phyloP scores from a whole-genome alignment of 2,888 invertebrate genomes.

The Sesia apiformis region DNA sequence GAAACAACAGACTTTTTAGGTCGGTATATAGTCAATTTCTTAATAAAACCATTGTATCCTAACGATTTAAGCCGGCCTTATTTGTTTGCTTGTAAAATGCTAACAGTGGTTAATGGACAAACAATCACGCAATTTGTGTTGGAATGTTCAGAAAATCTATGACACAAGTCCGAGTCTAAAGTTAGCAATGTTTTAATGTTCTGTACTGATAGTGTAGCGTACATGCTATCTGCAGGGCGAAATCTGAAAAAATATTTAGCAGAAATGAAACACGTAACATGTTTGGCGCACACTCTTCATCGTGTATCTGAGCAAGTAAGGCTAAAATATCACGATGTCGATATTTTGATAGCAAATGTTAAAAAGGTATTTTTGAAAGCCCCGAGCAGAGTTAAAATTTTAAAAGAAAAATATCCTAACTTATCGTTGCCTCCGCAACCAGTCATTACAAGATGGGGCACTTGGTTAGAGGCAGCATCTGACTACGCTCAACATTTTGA shows the following conservation, averaged over 20 bases:
- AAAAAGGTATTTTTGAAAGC: slow-evolving; percentile 9
- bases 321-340: slow-evolving; percentile 5
- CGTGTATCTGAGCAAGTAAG: slow-evolving; percentile 3
- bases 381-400: slow-evolving; percentile 3
- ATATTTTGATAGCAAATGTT: slow-evolving; percentile 6
- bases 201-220: slow-evolving; percentile 7
- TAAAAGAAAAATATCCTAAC: slow-evolving; percentile 7
- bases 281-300: slow-evolving; percentile 8
- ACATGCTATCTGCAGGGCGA: slow-evolving; percentile 6
- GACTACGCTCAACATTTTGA: too few relatives aligned
- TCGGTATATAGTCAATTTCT: too few relatives aligned
- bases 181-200: slow-evolving; percentile 5
- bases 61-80: too few relatives aligned
- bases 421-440: too few relatives aligned
- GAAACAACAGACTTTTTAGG: too few relatives aligned
- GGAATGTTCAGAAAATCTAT: too few relatives aligned
- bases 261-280: slow-evolving; percentile 7
- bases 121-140: too few relatives aligned
- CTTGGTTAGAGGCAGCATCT: too few relatives aligned
- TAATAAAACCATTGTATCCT: too few relatives aligned
- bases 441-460: too few relatives aligned
- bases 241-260: slow-evolving; percentile 5
- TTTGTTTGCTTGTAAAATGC: too few relatives aligned
- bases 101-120: too few relatives aligned
- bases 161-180: not conserved